Evolutionary conservation across 2,888 invertebrate species (phyloP).

Genomic region (Gastracanthus pulcherrimus): DNA sequence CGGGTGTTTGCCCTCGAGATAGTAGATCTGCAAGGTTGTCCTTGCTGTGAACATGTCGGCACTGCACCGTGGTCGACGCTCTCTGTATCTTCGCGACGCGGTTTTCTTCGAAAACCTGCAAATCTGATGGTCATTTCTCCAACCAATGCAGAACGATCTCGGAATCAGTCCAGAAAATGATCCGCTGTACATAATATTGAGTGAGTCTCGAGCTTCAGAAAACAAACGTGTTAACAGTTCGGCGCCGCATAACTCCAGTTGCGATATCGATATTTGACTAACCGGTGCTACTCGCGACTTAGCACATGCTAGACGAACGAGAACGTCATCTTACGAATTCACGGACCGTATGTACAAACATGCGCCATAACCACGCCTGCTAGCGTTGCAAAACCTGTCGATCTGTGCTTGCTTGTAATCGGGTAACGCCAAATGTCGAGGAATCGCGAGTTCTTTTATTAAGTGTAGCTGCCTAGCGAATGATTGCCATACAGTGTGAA

Average conservation of each 20-base stretch:
- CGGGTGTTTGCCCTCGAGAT: conserved; percentile 56
- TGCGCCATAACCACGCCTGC: too few relatives aligned
- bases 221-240: background rate
- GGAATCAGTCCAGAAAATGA: conserved; percentile 54
- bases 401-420: background rate
- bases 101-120: conserved; percentile 53
- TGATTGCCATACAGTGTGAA: background rate
- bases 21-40: conserved; percentile 59
- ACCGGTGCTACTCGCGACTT: conserved; percentile 15
- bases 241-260: background rate
- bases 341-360: too few relatives aligned
- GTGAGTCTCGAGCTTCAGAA: background rate
- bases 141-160: conserved; percentile 58
- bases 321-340: background rate
- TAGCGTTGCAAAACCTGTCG: conserved; percentile 19
- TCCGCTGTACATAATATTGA: background rate
- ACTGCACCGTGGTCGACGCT: conserved; percentile 35
- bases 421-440: background rate
- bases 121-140: conserved; percentile 8
- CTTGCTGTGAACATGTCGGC: conserved; percentile 51
- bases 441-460: background rate
- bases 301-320: background rate
- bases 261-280: background rate
- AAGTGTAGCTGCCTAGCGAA: background rate
- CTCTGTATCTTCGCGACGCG: conserved; percentile 56